phyloP scores from a whole-genome alignment of 2,888 invertebrate genomes.

The Oscheius sp. region DNA sequence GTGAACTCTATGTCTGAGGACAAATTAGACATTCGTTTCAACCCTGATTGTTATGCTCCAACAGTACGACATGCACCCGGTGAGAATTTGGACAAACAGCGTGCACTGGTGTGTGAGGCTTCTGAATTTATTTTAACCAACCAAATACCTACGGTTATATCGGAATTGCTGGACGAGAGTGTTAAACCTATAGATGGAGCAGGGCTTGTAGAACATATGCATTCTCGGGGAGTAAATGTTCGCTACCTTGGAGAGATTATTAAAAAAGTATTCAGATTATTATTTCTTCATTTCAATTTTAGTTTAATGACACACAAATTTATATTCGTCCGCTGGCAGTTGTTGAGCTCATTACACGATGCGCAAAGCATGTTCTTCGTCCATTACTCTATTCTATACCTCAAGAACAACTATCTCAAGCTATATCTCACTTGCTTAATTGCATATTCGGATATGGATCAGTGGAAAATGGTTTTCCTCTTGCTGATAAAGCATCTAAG shows the following conservation, averaged over 20 bases:
- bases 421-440: constrained; percentile 93
- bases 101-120: constrained; percentile 85
- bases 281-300: constrained; percentile 71
- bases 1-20: constrained; percentile 93
- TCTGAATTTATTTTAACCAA: constrained; percentile 76
- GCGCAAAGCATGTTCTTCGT: constrained; percentile 92
- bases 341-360: constrained; percentile 86
- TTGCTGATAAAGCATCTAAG: constrained; percentile 3
- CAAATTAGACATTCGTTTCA: constrained; percentile 95
- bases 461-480: neutral
- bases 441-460: constrained; percentile 81
- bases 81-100: constrained; percentile 75
- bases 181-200: constrained; percentile 88
- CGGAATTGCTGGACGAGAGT: constrained; percentile 75
- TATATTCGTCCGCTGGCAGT: constrained; percentile 79
- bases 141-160: constrained; percentile 84
- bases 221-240: constrained; percentile 92
- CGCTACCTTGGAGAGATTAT: constrained; percentile 93
- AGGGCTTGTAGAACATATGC: constrained; percentile 89
- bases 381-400: constrained; percentile 49
- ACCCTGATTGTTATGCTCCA: constrained; percentile 96
- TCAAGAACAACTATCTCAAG: constrained; percentile 78
- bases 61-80: constrained; percentile 82
- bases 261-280: constrained; percentile 76
- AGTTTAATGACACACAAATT: constrained; percentile 73